Evolutionary conservation across 2,797 vertebrate species (phyloP), one percentile per base, ranked within the genome.

Genomic region (Arnoldichthys spilopterus): DNA sequence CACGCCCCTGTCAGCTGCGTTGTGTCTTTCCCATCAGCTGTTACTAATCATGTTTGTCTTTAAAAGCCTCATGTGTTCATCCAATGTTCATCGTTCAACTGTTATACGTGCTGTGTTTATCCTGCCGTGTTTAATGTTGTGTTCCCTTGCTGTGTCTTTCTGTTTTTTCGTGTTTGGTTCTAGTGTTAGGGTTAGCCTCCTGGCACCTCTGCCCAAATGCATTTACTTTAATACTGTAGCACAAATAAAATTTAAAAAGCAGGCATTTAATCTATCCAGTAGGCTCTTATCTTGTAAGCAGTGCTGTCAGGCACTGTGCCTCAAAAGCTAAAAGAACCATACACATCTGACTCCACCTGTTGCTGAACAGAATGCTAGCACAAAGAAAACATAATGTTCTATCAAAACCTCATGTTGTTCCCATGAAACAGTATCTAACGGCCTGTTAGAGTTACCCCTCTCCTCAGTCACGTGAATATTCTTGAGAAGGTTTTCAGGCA

Each of bases 381-480:
- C 8, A 45, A 22, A 83, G 84, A 84, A 88, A 90, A 88, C 82
- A 86, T 34, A 56, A 40, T 72, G 49, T 1, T 11, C 24, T 54
- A 45, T 22, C 7, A 22, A 63, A 30, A 53, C n/a, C 24, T 51
- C 9, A 16, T 80, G 83, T 81, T 80, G 85, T 87, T 84, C 70
- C 77, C 66, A 85, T 72, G 34, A 26, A n/a, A n/a, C 12, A 88
- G 11, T 26, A 16, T 24, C 37, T 26, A 24, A 86, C 87, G 83
- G 81, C 86, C 30, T 87, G 87, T 90, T 90, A 88, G 88, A 92
- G 89, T 88, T 79, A 63, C 78, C 85, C 88, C 90, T 91, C 87
- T 89, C 89, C 90, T 87, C 84, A 89, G 91, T 91, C 90, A 91
- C 85, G 84, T 64, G 72, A 9, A 71, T 90, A 83, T 89, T 88